Base-by-base conservation (phyloP, 2,113 vertebrate species). In the Nothocercus nigrocapillus region DNA sequence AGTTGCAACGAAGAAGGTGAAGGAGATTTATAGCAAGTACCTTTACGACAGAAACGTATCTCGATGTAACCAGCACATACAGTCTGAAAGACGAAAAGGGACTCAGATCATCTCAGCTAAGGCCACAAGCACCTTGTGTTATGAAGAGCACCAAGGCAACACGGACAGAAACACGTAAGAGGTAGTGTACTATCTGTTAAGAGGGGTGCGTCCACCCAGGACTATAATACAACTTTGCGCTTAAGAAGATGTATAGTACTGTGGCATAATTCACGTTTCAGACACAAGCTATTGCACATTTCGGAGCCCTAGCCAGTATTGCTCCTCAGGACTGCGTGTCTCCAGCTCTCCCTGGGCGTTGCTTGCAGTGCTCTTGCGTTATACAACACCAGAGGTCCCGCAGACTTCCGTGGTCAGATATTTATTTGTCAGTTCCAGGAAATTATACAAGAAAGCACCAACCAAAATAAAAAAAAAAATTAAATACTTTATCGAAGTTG, bases 1-100 rank as follows among this genome's bases (percentile, higher is more conserved):
- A 93, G 89, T 97, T 96, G 93, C 96, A 97, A 95, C 91, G 96
- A 98, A 97, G 81, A 93, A 97, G 97, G 95, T 98, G 97, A 98
- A n/a, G n/a, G n/a, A n/a, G n/a, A 85, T 93, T 98, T 96, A 97
- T 98, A 98, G 98, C 93, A 98, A 98, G 98, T 96, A 98, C 96
- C 97, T 96, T 97, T 97, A 98, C 93, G 98, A 98, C 96, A 98
- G 97, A 98, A 98, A 96, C 63, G 95, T 94, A 97, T 97, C 97
- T 98, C 97, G 98, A 99, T 99, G 98, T 98, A 99, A 98, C 99
- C 98, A 98, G 99, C 98, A 99, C 98, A 99, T 99, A 98, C 97
- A 98, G 98, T 98, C 96, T 97, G 97, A 97, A 98, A 97, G 81
- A 92, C 34, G 97, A 96, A 98, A 97, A 91, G 82, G 96, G 86